Percentiles rank a stretch among this genome's conserved stretches.
Evolutionary conservation across 2,888 invertebrate species (phyloP).

Genomic region (Boloria selene): DNA sequence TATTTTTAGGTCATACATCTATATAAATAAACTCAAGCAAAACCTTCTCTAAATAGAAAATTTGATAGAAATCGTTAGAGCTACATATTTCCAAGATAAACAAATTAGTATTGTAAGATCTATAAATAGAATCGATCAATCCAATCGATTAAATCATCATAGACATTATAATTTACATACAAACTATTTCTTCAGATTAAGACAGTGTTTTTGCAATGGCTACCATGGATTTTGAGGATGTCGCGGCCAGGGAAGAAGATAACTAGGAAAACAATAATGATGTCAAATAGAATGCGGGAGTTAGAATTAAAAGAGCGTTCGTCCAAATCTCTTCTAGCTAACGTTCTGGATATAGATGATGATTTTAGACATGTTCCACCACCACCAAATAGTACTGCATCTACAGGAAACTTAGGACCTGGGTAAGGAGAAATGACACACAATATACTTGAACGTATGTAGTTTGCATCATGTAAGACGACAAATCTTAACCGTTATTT

Average conservation of each 20-base stretch:
- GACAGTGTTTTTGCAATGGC: constrained; percentile 97
- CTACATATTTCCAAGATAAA: too few species aligned
- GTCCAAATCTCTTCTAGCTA: constrained; percentile 95
- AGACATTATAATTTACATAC: not conserved
- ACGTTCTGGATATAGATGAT: constrained; percentile 97
- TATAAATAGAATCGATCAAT: too few species aligned
- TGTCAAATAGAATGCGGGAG: constrained; percentile 95
- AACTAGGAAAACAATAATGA: constrained; percentile 93
- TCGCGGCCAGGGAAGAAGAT: constrained; percentile 97
- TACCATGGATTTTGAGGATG: constrained; percentile 98
- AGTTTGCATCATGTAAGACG: too few species aligned
- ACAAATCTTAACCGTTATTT: too few species aligned
- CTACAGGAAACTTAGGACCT: constrained; percentile 84
- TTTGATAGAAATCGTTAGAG: too few species aligned
- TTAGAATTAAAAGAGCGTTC: constrained; percentile 96
- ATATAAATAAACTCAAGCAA: too few species aligned
- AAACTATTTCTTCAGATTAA: constrained; percentile 86
- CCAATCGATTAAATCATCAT: not conserved
- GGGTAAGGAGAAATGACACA: constrained; percentile 69
- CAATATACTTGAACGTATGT: too few species aligned
- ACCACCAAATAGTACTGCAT: constrained; percentile 83
- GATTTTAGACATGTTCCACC: constrained; percentile 92
- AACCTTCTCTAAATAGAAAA: too few species aligned
- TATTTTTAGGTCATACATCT: too few species aligned
- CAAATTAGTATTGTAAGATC: too few species aligned